Base-by-base conservation (phyloP, 1,140 invertebrate genomes). In the Theocolax elegans region DNA sequence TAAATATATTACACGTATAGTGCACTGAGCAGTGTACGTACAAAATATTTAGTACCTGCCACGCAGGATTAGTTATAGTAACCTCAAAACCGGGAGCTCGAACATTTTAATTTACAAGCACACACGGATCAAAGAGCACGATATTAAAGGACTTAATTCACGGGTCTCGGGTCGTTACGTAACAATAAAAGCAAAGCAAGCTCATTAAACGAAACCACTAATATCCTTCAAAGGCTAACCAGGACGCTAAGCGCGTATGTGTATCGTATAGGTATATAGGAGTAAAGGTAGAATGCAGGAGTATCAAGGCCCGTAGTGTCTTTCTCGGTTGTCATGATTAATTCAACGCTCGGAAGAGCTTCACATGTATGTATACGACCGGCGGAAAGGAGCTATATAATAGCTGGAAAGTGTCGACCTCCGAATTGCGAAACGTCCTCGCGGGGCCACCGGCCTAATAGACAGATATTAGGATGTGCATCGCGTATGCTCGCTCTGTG, bases 401-500 rank as follows among this genome's bases (percentile, higher is more conserved):
- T 48, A 51, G 25, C 15, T 59, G 29, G 23, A 68, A 62, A 60
- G 35, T 19, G 10, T 35, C 44, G 54, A 44, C 56, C 67, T 62
- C 54, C 56, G 46, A 68, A 62, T 62, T 53, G 48, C 58, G 38
- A 62, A 62, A 31, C 9, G 56, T 51, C 46, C 66, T 60, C 56
- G 44, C 62, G 44, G 13, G 56, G n/a, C 12, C n/a, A 67, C 10
- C 42, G 8, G 27, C 27, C 42, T n/a, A 54, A 40, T 58, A 59
- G 67, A 51, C 12, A 8, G 9, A 35, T 48, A 48, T 67, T 64
- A 15, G 17, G 0, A 67, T 67, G 53, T 56, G 53, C 40, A 67
- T 46, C 51, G 51, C 51, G 64, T 67, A 67, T 13, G 21, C 29
- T 0, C 13, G 12, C 17, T 2, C 19, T 49, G 1, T 10, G 10